Base-by-base conservation (phyloP, 2,888 invertebrate genomes). In the Sisyra nigra region DNA sequence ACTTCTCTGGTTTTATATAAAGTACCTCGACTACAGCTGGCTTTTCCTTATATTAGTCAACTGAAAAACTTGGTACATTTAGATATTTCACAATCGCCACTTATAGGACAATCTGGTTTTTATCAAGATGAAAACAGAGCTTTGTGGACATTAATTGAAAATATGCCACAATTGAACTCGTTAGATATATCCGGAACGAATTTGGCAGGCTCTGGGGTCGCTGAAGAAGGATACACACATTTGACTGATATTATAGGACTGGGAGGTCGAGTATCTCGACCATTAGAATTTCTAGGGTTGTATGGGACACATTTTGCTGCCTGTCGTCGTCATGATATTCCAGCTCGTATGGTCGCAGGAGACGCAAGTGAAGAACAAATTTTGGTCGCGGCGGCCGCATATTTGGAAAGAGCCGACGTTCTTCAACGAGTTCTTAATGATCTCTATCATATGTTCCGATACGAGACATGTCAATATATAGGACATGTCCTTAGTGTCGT, bases 181-280 rank as follows among this genome's bases (percentile, higher is more conserved):
- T 65, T 97, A 52, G 96, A 97, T 63, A 91, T 97, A 57, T 92
- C 94, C 3, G 93, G 93, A 10, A 96, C 96, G 13, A 94, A 97
- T 68, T 67, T 97, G 49, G 91, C 93, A 33, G 91, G 93, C 10
- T 76, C 77, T 42, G 87, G 87, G 38, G 79, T 81, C 18, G 80
- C 80, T 10, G 68, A 71, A 56, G 45, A 49, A 9, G 63, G 66
- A 44, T 52, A 57, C 2, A 61, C 62, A 49, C 63, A 54, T 42
- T 54, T 48, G 57, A 74, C 81, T 49, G 85, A 92, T 59, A 93
- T 97, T 54, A 87, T 87, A 4, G 96, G 94, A 0, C 68, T 96
- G 15, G 76, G 78, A 14, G 74, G 74, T 33, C 69, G 91, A 40
- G 80, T 86, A 0, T 66, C 76, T 46, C 73, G 71, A 42, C 87